A percentile compares a stretch with the other conserved stretches of the same genome.
phyloP scores from a whole-genome alignment of 2,888 invertebrate species.

The Drosophila limbata region DNA sequence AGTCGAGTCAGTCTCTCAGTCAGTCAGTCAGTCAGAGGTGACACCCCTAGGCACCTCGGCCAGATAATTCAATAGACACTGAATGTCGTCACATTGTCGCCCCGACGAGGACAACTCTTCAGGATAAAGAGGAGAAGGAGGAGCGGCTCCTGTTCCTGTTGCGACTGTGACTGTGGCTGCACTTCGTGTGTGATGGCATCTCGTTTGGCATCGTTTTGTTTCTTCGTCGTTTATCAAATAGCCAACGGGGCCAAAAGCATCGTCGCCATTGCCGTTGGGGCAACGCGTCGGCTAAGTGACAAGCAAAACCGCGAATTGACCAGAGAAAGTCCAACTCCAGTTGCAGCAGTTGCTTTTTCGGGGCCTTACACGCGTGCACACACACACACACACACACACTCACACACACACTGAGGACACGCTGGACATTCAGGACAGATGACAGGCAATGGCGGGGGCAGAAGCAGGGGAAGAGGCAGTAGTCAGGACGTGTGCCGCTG shows the following conservation, averaged over 20 bases:
- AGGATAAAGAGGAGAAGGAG: background rate
- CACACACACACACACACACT: background rate
- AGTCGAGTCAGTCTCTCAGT: conserved; percentile 11
- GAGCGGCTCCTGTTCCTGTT: background rate
- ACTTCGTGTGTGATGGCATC: conserved; percentile 60
- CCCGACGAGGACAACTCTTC: conserved; percentile 42
- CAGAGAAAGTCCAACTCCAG: conserved; percentile 79
- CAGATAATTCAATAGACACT: conserved; percentile 61
- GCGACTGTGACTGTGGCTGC: conserved; percentile 10
- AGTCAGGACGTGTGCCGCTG: conserved; percentile 48
- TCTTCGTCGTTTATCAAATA: conserved; percentile 81
- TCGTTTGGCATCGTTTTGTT: conserved; percentile 70
- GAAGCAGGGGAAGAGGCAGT: background rate
- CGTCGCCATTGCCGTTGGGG: conserved; percentile 47
- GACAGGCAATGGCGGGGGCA: conserved; percentile 18
- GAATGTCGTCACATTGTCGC: conserved; percentile 79
- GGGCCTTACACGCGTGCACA: conserved; percentile 35
- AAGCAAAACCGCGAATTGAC: conserved; percentile 84
- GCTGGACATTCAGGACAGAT: conserved; percentile 2
- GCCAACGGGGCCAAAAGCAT: conserved; percentile 58
- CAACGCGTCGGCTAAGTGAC: conserved; percentile 82
- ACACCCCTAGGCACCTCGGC: conserved; percentile 40
- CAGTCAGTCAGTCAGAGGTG: conserved; percentile 24
- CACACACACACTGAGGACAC: background rate
- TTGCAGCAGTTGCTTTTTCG: conserved; percentile 62